Base-by-base conservation (phyloP, 2,888 invertebrate species). In the Brachyopa scutellaris region DNA sequence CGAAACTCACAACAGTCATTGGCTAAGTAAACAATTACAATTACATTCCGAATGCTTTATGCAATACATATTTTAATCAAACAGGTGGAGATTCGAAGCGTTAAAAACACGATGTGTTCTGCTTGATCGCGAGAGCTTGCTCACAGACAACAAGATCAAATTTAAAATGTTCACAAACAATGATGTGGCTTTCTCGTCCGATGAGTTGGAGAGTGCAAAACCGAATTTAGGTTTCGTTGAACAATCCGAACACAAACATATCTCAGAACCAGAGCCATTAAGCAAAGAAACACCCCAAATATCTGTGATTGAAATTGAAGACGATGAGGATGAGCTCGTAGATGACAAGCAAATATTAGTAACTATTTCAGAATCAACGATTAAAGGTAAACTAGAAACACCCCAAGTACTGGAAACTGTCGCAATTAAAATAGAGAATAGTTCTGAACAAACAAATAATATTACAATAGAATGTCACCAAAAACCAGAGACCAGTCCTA, bases 41-140 rank as follows among this genome's bases (percentile, higher is more conserved):
- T 51, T 9, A 73, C 33, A 49, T 49, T 45, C n/a, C 9, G 29
- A 38, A 45, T 19, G 17, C 47, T n/a, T 51, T 64, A 59, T 66
- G 64, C 69, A 59, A 38, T 51, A 53, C 67, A 67, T 57, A 57
- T 74, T 38, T 51, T 76, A 33, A 67, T 51, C 33, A 33, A n/a
- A n/a, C 45, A 90, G 90, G 62, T 90, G 90, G 90, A 88, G 90
- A 15, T 90, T 90, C 84, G 90, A 90, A 80, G 87, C 90, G 0
- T 83, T 90, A 1, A 90, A 89, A 76, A 87, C 87, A 0, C 87
- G 90, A 7, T 90, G 90, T 55, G 86, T 90, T 55, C 84, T 90
- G 2, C 87, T 89, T 29, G 87, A 89, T 74, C 87, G 90, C n/a
- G 90, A 90, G 84, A 84, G 87, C 82, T 78, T 89, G 13, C 85